A percentile compares a stretch with the other conserved stretches of the same genome.
These are phyloP conservation scores for Gari tellinella DNA, from an alignment of 2,888 invertebrate species.

Conservation along the genomic window DNA sequence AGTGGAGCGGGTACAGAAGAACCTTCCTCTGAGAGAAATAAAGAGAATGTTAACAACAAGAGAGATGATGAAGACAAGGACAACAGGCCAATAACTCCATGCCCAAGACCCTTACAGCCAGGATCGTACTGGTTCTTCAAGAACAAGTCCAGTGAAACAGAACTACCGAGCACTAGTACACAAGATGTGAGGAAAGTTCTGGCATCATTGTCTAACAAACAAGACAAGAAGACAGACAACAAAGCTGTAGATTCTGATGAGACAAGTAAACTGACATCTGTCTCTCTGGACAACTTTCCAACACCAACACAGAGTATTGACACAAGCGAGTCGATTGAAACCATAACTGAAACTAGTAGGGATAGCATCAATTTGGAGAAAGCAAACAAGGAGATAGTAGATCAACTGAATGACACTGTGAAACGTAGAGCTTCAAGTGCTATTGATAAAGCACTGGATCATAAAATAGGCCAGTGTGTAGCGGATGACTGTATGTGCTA, in stretches of 20 bases:
- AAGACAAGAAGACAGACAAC: neutral
- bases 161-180: conserved; percentile 47
- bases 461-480: conserved; percentile 47
- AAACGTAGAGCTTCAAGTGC: too few relatives aligned
- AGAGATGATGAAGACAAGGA: neutral
- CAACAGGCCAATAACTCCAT: conserved; percentile 1
- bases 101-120: conserved; percentile 43
- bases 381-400: neutral
- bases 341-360: conserved; percentile 20
- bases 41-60: too few relatives aligned
- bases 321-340: conserved; percentile 32
- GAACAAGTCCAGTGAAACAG: conserved; percentile 8
- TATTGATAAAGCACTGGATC: conserved; percentile 21
- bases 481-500: conserved; percentile 63
- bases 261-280: too few relatives aligned
- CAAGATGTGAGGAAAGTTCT: conserved; percentile 57
- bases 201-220: conserved; percentile 34
- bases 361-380: conserved; percentile 14
- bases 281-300: neutral
- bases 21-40: too few relatives aligned
- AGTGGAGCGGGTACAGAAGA: too few relatives aligned
- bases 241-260: too few relatives aligned
- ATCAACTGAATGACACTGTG: neutral
- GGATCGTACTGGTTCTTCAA: conserved; percentile 56
- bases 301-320: conserved; percentile 39